Percentiles rank a stretch among this genome's conserved stretches.
These are phyloP conservation scores for Solenodon paradoxus DNA, from an alignment of 2,113 vertebrate species.

Conservation along the genomic window DNA sequence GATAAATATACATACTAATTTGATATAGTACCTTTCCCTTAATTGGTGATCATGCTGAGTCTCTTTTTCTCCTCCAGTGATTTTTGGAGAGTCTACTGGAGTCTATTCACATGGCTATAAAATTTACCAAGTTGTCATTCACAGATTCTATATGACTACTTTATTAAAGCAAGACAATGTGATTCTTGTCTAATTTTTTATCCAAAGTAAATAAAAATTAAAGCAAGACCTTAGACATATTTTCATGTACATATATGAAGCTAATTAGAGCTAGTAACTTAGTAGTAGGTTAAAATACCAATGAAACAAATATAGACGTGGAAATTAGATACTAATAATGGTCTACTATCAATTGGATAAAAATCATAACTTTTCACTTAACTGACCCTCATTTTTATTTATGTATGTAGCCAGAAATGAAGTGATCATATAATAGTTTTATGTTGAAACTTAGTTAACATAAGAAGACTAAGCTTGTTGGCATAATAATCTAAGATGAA, in stretches of 20 bases:
- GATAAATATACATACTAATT: not conserved
- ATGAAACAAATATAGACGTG: not conserved
- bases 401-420: not conserved
- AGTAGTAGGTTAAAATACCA: not conserved
- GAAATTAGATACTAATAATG: constrained; percentile 6
- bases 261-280: not conserved
- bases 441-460: not conserved
- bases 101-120: not conserved
- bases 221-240: not conserved
- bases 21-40: not conserved
- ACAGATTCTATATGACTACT: not conserved
- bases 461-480: not conserved
- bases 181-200: not conserved
- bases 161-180: not conserved
- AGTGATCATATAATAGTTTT: not conserved
- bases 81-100: not conserved
- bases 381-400: not conserved
- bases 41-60: not conserved
- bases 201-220: constrained; percentile 28
- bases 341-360: not conserved
- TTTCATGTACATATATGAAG: not conserved
- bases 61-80: not conserved
- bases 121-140: not conserved
- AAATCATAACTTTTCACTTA: not conserved
- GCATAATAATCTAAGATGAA: not conserved